Conservation (phyloP, 2,113 vertebrate genomes). For the Clarias batrachus region DNA sequence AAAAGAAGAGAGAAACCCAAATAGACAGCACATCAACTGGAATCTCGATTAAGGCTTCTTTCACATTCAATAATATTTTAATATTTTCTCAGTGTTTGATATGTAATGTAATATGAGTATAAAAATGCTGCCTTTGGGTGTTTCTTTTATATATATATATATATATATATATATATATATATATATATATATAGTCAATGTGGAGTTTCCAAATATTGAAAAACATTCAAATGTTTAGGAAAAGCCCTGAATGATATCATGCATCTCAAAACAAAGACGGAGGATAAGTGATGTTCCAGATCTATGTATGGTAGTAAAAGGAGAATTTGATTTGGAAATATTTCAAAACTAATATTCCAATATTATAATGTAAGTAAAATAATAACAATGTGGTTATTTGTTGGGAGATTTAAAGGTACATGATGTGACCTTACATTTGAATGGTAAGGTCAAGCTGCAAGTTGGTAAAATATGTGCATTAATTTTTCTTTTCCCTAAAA, state of each 20-base stretch:
- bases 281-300: neutral
- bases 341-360: neutral
- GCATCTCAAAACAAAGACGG: neutral
- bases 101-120: neutral
- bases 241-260: neutral
- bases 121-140: too few relatives aligned
- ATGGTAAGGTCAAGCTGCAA: neutral
- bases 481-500: too few relatives aligned
- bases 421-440: neutral
- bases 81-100: neutral
- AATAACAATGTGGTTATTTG: neutral
- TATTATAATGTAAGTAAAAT: too few relatives aligned
- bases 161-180: too few relatives aligned
- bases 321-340: neutral
- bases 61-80: neutral
- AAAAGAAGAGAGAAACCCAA: too few relatives aligned
- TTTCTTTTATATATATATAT: neutral
- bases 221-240: neutral
- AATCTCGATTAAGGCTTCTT: neutral
- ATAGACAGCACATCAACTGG: too few relatives aligned
- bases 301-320: neutral
- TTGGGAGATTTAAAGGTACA: neutral
- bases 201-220: neutral
- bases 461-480: neutral
- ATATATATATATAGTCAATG: too few relatives aligned